phyloP scores from a whole-genome alignment of 1,140 invertebrate genomes.

The Dermatophagoides farinae region DNA sequence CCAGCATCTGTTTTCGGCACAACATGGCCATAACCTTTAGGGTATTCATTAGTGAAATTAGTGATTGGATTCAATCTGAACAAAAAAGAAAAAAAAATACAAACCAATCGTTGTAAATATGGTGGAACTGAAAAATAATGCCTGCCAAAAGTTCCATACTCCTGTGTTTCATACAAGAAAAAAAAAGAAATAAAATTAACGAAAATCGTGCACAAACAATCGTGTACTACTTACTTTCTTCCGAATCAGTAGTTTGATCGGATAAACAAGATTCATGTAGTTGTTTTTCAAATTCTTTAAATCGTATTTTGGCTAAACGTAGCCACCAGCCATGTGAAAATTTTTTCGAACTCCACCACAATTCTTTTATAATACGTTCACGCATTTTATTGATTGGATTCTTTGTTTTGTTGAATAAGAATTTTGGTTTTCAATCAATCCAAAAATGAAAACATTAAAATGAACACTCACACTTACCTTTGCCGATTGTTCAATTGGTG shows the following conservation, averaged over 20 bases:
- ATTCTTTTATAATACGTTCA: slow-evolving; percentile 32
- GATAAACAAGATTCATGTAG: slow-evolving; percentile 57
- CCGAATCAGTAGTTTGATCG: slow-evolving; percentile 53
- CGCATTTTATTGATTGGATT: slow-evolving; percentile 31
- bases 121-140: slow-evolving; percentile 72
- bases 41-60: neutral
- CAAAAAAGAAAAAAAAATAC: slow-evolving; percentile 17
- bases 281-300: slow-evolving; percentile 67
- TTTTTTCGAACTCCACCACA: slow-evolving; percentile 9
- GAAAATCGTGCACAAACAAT: neutral
- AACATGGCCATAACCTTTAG: slow-evolving; percentile 80
- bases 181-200: no score
- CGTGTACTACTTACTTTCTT: slow-evolving; percentile 33
- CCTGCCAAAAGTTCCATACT: slow-evolving; percentile 79
- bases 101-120: slow-evolving; percentile 80
- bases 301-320: slow-evolving; percentile 47
- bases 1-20: slow-evolving; percentile 63
- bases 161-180: no score
- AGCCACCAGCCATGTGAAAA: slow-evolving; percentile 63
- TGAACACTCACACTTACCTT: slow-evolving; percentile 17
- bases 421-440: neutral
- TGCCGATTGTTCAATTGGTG: slow-evolving; percentile 29
- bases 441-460: neutral
- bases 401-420: neutral
- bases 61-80: neutral